Base-by-base conservation (phyloP, 2,888 invertebrate species). In the Ophion ellenae region DNA sequence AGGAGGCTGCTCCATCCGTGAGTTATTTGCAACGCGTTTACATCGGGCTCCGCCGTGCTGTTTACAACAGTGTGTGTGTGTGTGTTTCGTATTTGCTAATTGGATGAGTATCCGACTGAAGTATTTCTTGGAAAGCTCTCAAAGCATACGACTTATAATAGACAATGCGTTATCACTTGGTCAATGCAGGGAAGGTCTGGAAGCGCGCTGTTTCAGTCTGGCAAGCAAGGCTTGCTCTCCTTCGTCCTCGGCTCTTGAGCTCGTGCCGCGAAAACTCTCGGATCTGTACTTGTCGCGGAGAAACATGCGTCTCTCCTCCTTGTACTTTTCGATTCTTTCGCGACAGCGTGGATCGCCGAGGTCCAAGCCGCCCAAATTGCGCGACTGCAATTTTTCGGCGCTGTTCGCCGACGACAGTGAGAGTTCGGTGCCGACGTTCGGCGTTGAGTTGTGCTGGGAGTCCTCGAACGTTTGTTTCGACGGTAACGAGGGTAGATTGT, bases 291-390 rank as follows among this genome's bases (percentile, higher is more conserved):
- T 98, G 92, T 98, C 98, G 69, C 98, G 96, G 17, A 98, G 94
- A 90, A 97, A 97, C 89, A 96, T 97, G 75, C 98, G 95, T n/a
- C 98, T 95, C 92, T 98, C 98, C 92, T 98, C 98, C 94, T 98
- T 98, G 93, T 98, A 98, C 92, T 97, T 97, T 94, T 98, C 98
- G 87, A 98, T 98, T 69, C 98, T 94, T 91, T 98, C 98, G 70
- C 98, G 95, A 90, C 94, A 92, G 32, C 93, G 91, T 1, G 94
- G 94, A 83, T 94, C 93, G 4, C 93, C 94, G 47, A 94, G 88
- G 71, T 94, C 93, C 17, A 94, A 71, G 0, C 94, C 94, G 0
- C 93, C 92, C 0, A 94, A 90, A 83, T 93, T 94, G 28, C 91
- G 91, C 17, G 92, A 87, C 36, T 90, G 90, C 0, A 89, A 78